phyloP scores from a whole-genome alignment of 2,797 vertebrate species.

The Sebastes diploproa region DNA sequence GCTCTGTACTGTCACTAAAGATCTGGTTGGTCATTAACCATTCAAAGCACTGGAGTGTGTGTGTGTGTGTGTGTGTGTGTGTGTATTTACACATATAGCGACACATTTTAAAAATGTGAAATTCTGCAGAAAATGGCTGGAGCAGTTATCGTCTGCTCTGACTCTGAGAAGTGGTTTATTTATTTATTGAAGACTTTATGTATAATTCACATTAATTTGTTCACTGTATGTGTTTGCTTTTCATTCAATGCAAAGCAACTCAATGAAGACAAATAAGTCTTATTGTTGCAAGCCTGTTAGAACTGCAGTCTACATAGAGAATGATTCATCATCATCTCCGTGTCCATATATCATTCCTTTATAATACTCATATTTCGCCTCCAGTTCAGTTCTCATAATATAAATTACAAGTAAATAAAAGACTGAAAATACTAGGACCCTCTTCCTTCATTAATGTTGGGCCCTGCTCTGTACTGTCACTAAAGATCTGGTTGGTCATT shows the following conservation, averaged over 20 bases:
- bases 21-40: no score
- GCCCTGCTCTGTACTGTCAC: slow-evolving; percentile 37
- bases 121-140: not conserved
- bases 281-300: not conserved
- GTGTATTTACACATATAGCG: not conserved
- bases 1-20: no score
- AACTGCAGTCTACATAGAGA: not conserved
- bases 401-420: slow-evolving; percentile 22
- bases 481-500: slow-evolving; percentile 53
- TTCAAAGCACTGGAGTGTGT: no score
- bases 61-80: not conserved
- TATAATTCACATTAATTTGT: not conserved
- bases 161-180: not conserved
- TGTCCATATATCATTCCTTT: not conserved
- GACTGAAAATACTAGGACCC: slow-evolving; percentile 1
- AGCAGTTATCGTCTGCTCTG: not conserved
- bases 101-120: not conserved
- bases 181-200: not conserved
- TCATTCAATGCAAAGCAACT: not conserved
- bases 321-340: slow-evolving; percentile 18
- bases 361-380: slow-evolving; percentile 16
- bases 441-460: slow-evolving; percentile 34
- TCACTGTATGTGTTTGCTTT: not conserved
- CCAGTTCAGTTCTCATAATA: slow-evolving; percentile 11
- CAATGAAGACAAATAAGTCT: slow-evolving; percentile 6